phyloP scores from a whole-genome alignment of 2,113 vertebrate species.

The Elephas maximus region DNA sequence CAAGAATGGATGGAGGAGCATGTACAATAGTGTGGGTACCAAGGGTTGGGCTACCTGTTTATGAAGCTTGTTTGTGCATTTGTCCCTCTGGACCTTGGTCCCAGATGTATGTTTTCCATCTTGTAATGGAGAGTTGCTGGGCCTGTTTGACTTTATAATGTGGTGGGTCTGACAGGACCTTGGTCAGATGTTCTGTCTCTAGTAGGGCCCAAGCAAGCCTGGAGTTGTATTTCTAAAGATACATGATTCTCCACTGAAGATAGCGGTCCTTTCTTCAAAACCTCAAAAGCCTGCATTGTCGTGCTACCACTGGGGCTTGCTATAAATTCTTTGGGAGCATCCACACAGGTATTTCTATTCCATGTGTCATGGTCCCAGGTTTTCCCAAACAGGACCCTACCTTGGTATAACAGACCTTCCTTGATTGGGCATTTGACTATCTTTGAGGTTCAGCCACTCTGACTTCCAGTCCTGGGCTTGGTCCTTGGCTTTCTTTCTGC shows the following conservation, averaged over 20 bases:
- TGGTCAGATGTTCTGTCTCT: not conserved
- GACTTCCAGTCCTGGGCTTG: not conserved
- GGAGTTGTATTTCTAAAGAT: not conserved
- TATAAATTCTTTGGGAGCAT: not conserved
- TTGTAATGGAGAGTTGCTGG: not conserved
- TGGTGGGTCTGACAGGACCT: not conserved
- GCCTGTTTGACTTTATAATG: not conserved
- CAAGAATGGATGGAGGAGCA: not conserved
- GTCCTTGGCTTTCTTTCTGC: not conserved
- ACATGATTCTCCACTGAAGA: not conserved
- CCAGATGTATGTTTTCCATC: not conserved
- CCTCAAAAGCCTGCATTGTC: not conserved
- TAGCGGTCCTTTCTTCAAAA: not conserved
- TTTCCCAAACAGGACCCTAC: not conserved
- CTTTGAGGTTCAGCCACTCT: not conserved
- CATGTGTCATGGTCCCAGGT: not conserved
- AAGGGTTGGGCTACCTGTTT: not conserved
- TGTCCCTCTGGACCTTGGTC: not conserved
- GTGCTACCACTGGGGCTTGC: not conserved
- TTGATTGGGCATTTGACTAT: not conserved
- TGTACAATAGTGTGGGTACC: fast-evolving
- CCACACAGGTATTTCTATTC: not conserved
- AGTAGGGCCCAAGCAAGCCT: fast-evolving
- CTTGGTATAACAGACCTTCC: not conserved
- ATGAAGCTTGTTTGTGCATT: not conserved